These are phyloP conservation scores for Cherax quadricarinatus DNA, from an alignment of 1,140 invertebrate genomes.

Conservation along the genomic window DNA sequence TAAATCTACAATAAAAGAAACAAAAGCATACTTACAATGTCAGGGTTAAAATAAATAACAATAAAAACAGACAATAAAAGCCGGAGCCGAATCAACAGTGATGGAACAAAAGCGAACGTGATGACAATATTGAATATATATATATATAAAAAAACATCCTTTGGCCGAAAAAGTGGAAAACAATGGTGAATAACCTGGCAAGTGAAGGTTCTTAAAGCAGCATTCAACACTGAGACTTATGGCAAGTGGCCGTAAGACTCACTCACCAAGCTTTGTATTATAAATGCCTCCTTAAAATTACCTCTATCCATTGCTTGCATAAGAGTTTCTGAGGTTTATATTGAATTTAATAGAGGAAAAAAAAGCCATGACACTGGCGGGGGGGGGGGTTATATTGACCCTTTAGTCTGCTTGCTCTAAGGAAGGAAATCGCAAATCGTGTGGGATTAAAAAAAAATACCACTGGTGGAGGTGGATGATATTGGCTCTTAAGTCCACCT, in stretches of 20 bases:
- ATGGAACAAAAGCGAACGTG: too few species aligned
- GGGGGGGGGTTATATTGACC: too few species aligned
- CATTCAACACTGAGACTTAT: neutral
- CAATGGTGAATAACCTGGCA: too few species aligned
- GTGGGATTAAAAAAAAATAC: neutral
- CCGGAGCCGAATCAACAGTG: too few species aligned
- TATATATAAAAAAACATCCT: neutral
- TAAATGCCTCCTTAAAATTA: neutral
- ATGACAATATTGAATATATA: neutral
- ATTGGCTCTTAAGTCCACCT: neutral
- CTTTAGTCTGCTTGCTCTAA: too few species aligned
- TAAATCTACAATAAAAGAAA: too few species aligned
- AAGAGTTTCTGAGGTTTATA: neutral
- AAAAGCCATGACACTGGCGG: too few species aligned
- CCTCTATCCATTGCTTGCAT: neutral
- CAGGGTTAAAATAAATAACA: too few species aligned
- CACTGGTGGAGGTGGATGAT: neutral
- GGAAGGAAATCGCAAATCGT: too few species aligned
- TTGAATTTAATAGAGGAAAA: neutral
- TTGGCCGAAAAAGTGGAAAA: too few species aligned
- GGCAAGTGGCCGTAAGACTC: neutral
- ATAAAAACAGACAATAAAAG: too few species aligned
- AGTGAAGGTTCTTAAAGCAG: neutral
- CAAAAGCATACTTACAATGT: too few species aligned
- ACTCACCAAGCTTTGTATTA: neutral